Evolutionary conservation across 2,113 vertebrate species (phyloP).

Genomic region (Pygathrix nemaeus): DNA sequence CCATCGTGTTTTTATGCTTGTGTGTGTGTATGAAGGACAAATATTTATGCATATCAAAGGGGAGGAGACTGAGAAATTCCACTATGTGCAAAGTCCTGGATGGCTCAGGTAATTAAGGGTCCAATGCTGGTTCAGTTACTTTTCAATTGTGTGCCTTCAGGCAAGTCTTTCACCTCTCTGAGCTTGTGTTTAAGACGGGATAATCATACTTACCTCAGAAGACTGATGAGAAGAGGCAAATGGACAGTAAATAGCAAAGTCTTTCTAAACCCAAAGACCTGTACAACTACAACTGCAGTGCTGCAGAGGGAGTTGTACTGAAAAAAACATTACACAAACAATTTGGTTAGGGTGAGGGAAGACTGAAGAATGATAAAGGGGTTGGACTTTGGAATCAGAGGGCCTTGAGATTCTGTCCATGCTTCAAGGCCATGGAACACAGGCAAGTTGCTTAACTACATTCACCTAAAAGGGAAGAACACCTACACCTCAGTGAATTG

Average conservation of each 20-base stretch:
- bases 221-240: background rate
- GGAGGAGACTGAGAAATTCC: background rate
- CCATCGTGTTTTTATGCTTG: rapidly evolving
- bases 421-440: background rate
- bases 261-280: background rate
- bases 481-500: rapidly evolving
- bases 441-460: background rate
- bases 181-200: background rate
- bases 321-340: rapidly evolving
- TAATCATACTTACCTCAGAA: background rate
- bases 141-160: background rate
- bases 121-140: background rate
- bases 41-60: background rate
- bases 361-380: background rate
- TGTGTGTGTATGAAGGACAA: background rate
- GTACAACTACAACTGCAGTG: too few relatives aligned
- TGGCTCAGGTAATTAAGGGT: background rate
- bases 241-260: background rate
- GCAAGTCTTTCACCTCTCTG: background rate
- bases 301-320: background rate
- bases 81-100: background rate
- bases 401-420: background rate
- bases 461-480: background rate
- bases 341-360: background rate
- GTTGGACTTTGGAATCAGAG: background rate